phyloP scores from a whole-genome alignment of 2,888 invertebrate species.

The Xanthorhoe spadicearia region DNA sequence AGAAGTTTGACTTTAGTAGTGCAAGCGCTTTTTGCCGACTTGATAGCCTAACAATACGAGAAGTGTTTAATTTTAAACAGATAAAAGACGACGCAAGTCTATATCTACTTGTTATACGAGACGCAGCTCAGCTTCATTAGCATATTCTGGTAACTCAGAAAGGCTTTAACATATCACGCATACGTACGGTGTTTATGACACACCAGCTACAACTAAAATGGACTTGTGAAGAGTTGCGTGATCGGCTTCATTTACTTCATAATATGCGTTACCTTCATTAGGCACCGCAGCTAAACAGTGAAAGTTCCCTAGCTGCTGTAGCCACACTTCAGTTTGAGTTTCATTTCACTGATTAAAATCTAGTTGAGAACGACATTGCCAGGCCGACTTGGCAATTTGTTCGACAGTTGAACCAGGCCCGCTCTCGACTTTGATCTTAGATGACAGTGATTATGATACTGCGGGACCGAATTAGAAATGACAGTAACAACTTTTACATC shows the following conservation, averaged over 20 bases:
- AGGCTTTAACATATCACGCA: slow-evolving; percentile 9
- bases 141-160: slow-evolving; percentile 13
- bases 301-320: slow-evolving; percentile 55
- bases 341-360: slow-evolving; percentile 74
- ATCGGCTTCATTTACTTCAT: slow-evolving; percentile 29
- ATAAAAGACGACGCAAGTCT: background rate
- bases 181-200: slow-evolving; percentile 20
- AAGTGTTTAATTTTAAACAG: background rate
- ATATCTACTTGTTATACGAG: background rate
- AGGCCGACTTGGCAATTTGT: slow-evolving; percentile 69
- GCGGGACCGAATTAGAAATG: slow-evolving; percentile 53
- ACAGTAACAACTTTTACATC: slow-evolving; percentile 35
- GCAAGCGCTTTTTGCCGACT: no score
- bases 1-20: no score
- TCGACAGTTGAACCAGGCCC: slow-evolving; percentile 47
- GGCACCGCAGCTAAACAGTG: slow-evolving; percentile 58
- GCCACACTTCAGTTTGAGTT: slow-evolving; percentile 57
- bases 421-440: slow-evolving; percentile 65
- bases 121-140: background rate
- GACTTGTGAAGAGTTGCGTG: slow-evolving; percentile 18
- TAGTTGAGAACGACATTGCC: slow-evolving; percentile 60
- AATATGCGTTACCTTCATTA: slow-evolving; percentile 41
- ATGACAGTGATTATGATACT: slow-evolving; percentile 55
- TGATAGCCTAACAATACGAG: no score
- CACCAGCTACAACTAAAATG: slow-evolving; percentile 12